These are phyloP conservation scores for Arion vulgaris DNA, from an alignment of 1,140 invertebrate genomes.

Conservation along the genomic window DNA sequence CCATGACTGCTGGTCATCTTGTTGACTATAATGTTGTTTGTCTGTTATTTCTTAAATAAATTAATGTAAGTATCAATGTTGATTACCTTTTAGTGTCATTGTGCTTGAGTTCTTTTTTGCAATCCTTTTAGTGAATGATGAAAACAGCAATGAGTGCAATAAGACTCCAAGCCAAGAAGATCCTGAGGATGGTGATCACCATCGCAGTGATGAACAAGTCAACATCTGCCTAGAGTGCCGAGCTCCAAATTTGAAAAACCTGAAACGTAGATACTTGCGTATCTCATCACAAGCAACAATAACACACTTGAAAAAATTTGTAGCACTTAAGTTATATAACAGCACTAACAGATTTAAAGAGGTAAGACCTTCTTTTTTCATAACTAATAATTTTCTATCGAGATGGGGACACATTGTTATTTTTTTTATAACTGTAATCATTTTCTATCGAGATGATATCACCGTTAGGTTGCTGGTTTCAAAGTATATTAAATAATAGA, in stretches of 20 bases:
- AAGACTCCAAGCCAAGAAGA: slow-evolving; percentile 41
- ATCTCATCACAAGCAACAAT: slow-evolving; percentile 97
- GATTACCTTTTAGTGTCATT: too few species aligned
- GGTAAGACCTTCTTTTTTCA: slow-evolving; percentile 78
- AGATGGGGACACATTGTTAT: not conserved
- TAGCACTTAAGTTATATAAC: slow-evolving; percentile 95
- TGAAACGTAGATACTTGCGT: slow-evolving; percentile 84
- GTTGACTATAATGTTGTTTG: too few species aligned
- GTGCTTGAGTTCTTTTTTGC: too few species aligned
- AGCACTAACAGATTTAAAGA: slow-evolving; percentile 95
- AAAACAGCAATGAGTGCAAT: slow-evolving; percentile 48
- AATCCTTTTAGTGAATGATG: slow-evolving; percentile 39
- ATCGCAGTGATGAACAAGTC: slow-evolving; percentile 93
- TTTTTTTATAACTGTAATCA: not conserved
- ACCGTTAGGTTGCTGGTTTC: too few species aligned
- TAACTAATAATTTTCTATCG: too few species aligned
- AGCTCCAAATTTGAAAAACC: slow-evolving; percentile 59
- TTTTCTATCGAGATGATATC: too few species aligned
- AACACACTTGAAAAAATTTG: slow-evolving; percentile 96
- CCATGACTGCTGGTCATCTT: too few species aligned
- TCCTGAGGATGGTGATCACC: slow-evolving; percentile 86
- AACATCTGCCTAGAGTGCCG: slow-evolving; percentile 69
- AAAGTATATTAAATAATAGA: too few species aligned
- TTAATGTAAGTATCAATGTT: too few species aligned
- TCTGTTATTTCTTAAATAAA: too few species aligned